Evolutionary conservation across 2,888 invertebrate genomes (phyloP).

Genomic region (Sarcophaga caerulescens): DNA sequence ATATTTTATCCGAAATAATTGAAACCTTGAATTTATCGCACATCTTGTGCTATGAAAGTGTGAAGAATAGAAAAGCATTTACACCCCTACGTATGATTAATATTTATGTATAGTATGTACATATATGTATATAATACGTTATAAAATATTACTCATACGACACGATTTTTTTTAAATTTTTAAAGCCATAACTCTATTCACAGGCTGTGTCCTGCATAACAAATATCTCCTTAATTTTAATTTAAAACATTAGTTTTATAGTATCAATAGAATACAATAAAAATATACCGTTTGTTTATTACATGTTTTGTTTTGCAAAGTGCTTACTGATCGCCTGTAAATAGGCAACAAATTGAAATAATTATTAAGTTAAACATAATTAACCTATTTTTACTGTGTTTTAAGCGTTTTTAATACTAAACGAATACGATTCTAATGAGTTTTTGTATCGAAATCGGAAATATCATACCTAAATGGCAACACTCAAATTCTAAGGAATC

Average conservation of each 20-base stretch:
- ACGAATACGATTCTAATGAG: conserved; percentile 33
- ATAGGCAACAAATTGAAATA: background rate
- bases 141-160: background rate
- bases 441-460: conserved; percentile 13
- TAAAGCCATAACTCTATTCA: too few relatives aligned
- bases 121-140: background rate
- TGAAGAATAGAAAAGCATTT: background rate
- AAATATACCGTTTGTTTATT: too few relatives aligned
- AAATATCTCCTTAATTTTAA: too few relatives aligned
- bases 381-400: conserved; percentile 43
- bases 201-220: too few relatives aligned
- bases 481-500: background rate
- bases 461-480: conserved; percentile 27
- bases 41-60: too few relatives aligned
- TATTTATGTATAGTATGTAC: background rate
- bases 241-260: too few relatives aligned
- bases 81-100: background rate
- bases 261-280: too few relatives aligned
- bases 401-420: conserved; percentile 17
- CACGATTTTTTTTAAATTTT: background rate
- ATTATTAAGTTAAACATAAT: conserved; percentile 5
- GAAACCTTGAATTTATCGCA: too few relatives aligned
- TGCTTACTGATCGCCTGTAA: background rate
- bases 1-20: too few relatives aligned
- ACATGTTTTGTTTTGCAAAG: too few relatives aligned